Evolutionary conservation across 2,888 invertebrate species (phyloP).

Genomic region (Dryococelus australis): DNA sequence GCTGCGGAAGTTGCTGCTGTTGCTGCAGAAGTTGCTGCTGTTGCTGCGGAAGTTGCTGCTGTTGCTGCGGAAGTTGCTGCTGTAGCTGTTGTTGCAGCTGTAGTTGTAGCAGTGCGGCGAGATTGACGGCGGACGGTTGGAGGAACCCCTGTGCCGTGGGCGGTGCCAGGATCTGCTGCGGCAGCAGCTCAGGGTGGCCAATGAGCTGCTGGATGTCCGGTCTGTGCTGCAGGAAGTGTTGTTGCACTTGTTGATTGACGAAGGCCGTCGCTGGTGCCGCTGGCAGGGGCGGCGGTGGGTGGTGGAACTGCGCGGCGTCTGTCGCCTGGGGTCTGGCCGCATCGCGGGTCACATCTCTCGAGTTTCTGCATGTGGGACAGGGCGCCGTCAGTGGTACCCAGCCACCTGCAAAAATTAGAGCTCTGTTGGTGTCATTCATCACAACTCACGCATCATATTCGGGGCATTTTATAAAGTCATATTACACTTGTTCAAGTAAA

Average conservation of each 20-base stretch:
- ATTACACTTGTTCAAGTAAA: too few relatives aligned
- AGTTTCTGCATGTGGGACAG: conserved; percentile 5
- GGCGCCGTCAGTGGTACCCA: conserved; percentile 24
- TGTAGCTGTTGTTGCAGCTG: neutral
- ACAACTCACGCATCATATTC: too few relatives aligned
- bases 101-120: neutral
- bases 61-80: conserved; percentile 41
- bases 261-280: neutral
- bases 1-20: conserved; percentile 40
- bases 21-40: conserved; percentile 24
- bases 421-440: neutral
- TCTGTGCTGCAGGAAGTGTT: conserved; percentile 4
- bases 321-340: neutral
- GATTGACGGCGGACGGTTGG: neutral
- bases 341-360: neutral
- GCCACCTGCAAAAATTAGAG: neutral
- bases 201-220: conserved; percentile 25
- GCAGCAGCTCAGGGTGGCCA: neutral
- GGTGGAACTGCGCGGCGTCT: neutral
- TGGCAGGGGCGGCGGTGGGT: neutral
- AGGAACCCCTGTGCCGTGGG: conserved; percentile 2
- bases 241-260: conserved; percentile 13
- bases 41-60: conserved; percentile 25
- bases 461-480: too few relatives aligned
- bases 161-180: neutral